Percentiles rank a stretch among this genome's conserved stretches.
Conservation (phyloP, 1,140 invertebrate species). For the Macrobrachium rosenbergii region DNA sequence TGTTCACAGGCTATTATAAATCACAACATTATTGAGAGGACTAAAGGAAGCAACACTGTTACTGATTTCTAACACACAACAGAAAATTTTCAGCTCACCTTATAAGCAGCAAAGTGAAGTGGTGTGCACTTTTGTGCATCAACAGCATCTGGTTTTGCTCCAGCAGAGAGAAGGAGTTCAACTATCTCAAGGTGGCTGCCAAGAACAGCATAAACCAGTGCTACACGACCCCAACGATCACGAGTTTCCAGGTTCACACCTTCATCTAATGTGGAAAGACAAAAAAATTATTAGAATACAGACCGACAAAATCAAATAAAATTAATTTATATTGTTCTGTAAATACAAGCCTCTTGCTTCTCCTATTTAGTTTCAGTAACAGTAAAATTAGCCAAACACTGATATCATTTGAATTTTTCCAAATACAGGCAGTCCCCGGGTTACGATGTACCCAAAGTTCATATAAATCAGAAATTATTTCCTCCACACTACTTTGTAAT, state of each 20-base stretch:
- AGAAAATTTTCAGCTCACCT: constrained; percentile 2
- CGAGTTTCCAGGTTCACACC: constrained; percentile 39
- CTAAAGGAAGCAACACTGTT: too few relatives aligned
- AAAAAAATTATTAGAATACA: background rate
- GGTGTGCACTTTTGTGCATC: constrained; percentile 43
- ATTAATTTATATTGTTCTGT: background rate
- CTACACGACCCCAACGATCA: constrained; percentile 50
- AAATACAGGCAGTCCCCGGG: too few relatives aligned
- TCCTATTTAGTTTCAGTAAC: too few relatives aligned
- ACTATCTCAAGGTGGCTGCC: constrained; percentile 44
- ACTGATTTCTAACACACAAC: too few relatives aligned
- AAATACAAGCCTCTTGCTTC: too few relatives aligned
- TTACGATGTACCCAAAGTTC: too few relatives aligned
- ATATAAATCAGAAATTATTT: too few relatives aligned
- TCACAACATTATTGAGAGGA: too few relatives aligned
- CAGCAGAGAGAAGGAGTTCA: constrained; percentile 33
- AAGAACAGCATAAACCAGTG: constrained; percentile 43
- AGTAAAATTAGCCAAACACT: too few relatives aligned
- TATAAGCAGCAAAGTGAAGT: constrained; percentile 54
- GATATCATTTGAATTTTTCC: too few relatives aligned
- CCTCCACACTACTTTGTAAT: too few relatives aligned
- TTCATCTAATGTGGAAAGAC: constrained; percentile 3
- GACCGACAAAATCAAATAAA: background rate
- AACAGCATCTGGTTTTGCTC: constrained; percentile 49
- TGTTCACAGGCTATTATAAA: too few relatives aligned